A percentile compares a stretch with the other conserved stretches of the same genome.
phyloP scores from a whole-genome alignment of 2,113 vertebrate genomes.

The Microcebus jonahi region DNA sequence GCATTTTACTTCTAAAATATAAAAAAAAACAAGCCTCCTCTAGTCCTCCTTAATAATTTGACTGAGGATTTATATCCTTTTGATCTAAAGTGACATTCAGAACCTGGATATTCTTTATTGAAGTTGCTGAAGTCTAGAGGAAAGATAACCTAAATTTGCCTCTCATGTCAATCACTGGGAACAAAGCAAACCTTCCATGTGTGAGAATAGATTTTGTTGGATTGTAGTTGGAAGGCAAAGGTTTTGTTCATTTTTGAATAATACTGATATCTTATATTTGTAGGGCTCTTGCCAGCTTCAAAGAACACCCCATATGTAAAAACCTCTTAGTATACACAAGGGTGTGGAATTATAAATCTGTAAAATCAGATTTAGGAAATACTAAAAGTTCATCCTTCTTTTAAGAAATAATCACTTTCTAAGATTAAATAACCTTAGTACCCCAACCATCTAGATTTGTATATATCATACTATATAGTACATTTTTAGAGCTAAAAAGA shows the following conservation, averaged over 20 bases:
- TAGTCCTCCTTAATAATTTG: background rate
- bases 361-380: background rate
- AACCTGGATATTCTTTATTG: slow-evolving; percentile 63
- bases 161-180: slow-evolving; percentile 68
- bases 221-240: slow-evolving; percentile 2
- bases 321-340: background rate
- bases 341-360: background rate
- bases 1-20: background rate
- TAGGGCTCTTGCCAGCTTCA: background rate
- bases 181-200: slow-evolving; percentile 60
- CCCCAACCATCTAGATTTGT: background rate
- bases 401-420: background rate
- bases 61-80: slow-evolving; percentile 58
- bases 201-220: slow-evolving; percentile 51
- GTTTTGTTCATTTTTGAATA: slow-evolving; percentile 28
- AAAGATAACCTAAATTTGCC: slow-evolving; percentile 79
- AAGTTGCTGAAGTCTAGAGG: slow-evolving; percentile 76
- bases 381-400: background rate
- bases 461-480: background rate
- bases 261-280: slow-evolving; percentile 18
- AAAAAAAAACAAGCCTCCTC: background rate
- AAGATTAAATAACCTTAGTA: background rate
- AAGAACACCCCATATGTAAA: background rate
- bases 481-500: background rate
- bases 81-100: slow-evolving; percentile 74